Conservation (phyloP, 2,797 vertebrate species). For the Zalophus californianus region DNA sequence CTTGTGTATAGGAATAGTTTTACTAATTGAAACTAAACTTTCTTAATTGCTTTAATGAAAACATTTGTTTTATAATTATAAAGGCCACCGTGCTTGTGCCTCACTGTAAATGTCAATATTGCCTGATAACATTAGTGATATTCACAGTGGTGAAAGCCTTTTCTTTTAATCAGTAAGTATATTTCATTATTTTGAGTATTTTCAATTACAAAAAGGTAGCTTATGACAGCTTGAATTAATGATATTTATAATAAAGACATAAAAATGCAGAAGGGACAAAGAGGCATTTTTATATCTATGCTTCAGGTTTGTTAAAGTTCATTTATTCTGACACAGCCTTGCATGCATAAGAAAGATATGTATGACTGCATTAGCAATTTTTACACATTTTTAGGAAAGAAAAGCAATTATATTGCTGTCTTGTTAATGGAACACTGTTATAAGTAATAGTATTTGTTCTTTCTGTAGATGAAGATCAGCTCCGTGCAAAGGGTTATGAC, state of each 20-base stretch:
- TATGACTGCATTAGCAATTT: constrained; percentile 87
- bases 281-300: constrained; percentile 87
- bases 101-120: constrained; percentile 46
- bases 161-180: constrained; percentile 81
- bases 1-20: constrained; percentile 67
- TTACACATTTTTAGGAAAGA: constrained; percentile 86
- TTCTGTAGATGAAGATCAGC: constrained; percentile 96
- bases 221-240: constrained; percentile 88
- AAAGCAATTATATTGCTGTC: constrained; percentile 88
- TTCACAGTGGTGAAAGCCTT: constrained; percentile 22
- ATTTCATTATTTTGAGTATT: constrained; percentile 87
- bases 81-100: background rate
- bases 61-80: constrained; percentile 63
- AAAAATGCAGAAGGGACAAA: constrained; percentile 87
- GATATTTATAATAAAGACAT: constrained; percentile 90
- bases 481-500: constrained; percentile 98
- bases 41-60: constrained; percentile 65
- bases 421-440: constrained; percentile 83
- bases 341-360: constrained; percentile 85
- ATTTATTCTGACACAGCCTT: constrained; percentile 88
- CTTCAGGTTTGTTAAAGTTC: constrained; percentile 88
- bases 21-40: constrained; percentile 73
- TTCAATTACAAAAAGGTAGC: constrained; percentile 84
- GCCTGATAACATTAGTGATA: constrained; percentile 25
- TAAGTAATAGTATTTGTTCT: constrained; percentile 85